Evolutionary conservation across 2,113 vertebrate genomes (phyloP), one percentile per base, ranked within the genome.

Genomic region (Entomyzon cyanotis): DNA sequence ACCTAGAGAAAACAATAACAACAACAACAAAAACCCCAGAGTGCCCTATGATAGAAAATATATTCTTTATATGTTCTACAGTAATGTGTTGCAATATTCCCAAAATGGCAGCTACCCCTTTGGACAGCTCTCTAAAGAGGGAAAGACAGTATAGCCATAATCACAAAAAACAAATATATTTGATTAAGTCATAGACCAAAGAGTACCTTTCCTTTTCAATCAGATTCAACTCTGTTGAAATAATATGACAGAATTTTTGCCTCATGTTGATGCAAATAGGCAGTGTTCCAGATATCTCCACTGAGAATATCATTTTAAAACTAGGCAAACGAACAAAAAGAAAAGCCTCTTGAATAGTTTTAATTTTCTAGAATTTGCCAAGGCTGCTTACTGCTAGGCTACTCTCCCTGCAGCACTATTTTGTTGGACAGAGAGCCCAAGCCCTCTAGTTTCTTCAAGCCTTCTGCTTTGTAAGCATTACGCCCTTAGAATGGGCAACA

Each of bases 311-410:
- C 0, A 17, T 84, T 71, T 95, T 86, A 79, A 95, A 94, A 81
- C 49, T 25, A 88, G 88, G 73, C 79, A 94, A 90, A 87, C 1
- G 42, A 94, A 93, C 76, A 86, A 78, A 95, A 90, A 93, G 68
- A 83, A 93, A 96, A 84, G 78, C 49, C 39, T 86, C 69, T 94
- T 92, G 52, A 96, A 90, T 90, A 94, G 84, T 73, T 95, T 46
- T 31, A 64, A 39, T 78, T 81, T 96, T 87, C 69, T 65, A 89
- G 86, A 84, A 62, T 87, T 79, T 94, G 90, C 86, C 79, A 95
- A 92, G 88, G 53, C 79, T 86, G 60, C 89, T 95, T 68, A 82
- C 60, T 96, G 93, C 65, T 95, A 89, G 68, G 73, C 91, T 79
- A 4, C 53, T 80, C 53, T 90, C 83, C 90, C 90, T 84, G 69